A percentile compares a stretch with the other conserved stretches of the same genome.
Conservation (phyloP, 2,113 vertebrate genomes). For the Paedocypris sp. region DNA sequence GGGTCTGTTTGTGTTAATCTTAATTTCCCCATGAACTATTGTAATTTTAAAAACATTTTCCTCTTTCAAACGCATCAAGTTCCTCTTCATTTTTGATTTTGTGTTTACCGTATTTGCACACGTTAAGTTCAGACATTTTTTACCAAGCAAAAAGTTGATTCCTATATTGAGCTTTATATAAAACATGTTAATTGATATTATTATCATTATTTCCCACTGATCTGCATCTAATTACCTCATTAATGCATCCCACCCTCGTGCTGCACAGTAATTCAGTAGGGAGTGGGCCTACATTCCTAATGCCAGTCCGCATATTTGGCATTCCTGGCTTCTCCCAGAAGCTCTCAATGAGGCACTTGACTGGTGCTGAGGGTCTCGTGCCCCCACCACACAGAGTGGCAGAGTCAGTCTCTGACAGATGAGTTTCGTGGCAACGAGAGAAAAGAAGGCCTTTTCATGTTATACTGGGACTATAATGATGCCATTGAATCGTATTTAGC, state of each 20-base stretch:
- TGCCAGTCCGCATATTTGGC: constrained; percentile 33
- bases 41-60: too few species aligned
- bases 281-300: constrained; percentile 34
- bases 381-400: constrained; percentile 12
- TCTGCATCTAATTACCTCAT: background rate
- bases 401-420: constrained; percentile 16
- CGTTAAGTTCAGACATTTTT: background rate
- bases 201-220: background rate
- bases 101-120: background rate
- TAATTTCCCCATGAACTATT: too few species aligned
- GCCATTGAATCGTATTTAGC: constrained; percentile 14
- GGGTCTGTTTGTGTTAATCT: too few species aligned
- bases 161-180: background rate
- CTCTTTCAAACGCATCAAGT: background rate
- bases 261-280: constrained; percentile 19
- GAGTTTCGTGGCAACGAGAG: background rate
- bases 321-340: constrained; percentile 31
- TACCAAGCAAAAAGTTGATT: background rate
- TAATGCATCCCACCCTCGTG: background rate
- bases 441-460: constrained; percentile 14
- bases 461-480: constrained; percentile 16
- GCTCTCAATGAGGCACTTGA: constrained; percentile 38
- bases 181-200: background rate
- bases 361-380: constrained; percentile 19
- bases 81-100: background rate